Evolutionary conservation across 2,113 vertebrate species (phyloP).

Genomic region (Noturus placidus): DNA sequence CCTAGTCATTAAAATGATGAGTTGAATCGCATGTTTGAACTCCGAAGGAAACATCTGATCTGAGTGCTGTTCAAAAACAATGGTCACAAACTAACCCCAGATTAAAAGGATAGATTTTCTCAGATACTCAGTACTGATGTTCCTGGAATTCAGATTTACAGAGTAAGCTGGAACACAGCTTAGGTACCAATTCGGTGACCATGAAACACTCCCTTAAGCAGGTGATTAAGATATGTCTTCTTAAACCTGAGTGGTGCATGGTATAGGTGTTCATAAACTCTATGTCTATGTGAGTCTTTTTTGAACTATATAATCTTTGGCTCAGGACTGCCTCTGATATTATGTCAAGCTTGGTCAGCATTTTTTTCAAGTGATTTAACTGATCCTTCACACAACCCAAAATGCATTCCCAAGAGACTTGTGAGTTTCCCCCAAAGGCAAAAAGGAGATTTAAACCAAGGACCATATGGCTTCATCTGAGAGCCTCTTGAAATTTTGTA

Average conservation of each 20-base stretch:
- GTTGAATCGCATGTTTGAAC: neutral
- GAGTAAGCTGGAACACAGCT: neutral
- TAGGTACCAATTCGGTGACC: neutral
- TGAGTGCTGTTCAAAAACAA: conserved; percentile 77
- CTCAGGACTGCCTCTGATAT: conserved; percentile 16
- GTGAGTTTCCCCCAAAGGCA: neutral
- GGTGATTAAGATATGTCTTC: neutral
- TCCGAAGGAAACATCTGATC: neutral
- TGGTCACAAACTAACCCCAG: neutral
- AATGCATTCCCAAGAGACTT: neutral
- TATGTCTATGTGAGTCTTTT: conserved; percentile 60
- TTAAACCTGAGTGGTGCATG: neutral
- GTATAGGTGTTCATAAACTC: neutral
- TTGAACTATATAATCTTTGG: conserved; percentile 8
- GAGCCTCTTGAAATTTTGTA: neutral
- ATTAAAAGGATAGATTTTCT: too few relatives aligned
- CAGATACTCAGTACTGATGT: too few relatives aligned
- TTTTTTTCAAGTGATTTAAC: neutral
- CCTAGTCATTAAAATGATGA: neutral
- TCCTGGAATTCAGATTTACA: neutral
- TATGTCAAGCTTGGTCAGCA: conserved; percentile 35
- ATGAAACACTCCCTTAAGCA: neutral
- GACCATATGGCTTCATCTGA: conserved; percentile 12
- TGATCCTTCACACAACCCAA: neutral
- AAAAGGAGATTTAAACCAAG: neutral